phyloP scores from a whole-genome alignment of 2,888 invertebrate genomes.

The Sphecodes monilicornis region DNA sequence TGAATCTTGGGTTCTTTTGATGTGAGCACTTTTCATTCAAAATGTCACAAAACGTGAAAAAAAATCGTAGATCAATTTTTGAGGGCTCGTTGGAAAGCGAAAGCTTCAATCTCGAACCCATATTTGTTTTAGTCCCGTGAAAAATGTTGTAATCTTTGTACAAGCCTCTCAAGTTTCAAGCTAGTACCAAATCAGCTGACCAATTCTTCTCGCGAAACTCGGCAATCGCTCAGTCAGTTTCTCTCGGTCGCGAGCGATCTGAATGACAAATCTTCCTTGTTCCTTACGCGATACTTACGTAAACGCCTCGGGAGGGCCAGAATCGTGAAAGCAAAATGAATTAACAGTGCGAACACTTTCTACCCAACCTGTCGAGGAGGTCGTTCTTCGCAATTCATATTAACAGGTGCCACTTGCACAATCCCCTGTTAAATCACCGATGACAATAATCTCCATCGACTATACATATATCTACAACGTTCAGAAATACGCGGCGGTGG shows the following conservation, averaged over 20 bases:
- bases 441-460: neutral
- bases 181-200: no score
- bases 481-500: neutral
- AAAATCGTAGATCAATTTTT: no score
- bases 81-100: no score
- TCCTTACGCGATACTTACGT: neutral
- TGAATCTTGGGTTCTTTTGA: no score
- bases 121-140: no score
- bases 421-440: neutral
- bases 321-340: conserved; percentile 46
- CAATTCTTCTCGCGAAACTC: no score
- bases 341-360: conserved; percentile 34
- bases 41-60: no score
- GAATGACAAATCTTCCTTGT: neutral
- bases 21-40: no score
- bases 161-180: no score
- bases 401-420: neutral
- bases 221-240: neutral
- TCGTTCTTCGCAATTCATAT: conserved; percentile 7
- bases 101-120: no score
- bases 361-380: neutral
- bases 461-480: accelerated
- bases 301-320: neutral
- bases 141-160: no score
- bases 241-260: neutral